Conservation (phyloP, 1,140 invertebrate species). For the Drosophila bifasciata region DNA sequence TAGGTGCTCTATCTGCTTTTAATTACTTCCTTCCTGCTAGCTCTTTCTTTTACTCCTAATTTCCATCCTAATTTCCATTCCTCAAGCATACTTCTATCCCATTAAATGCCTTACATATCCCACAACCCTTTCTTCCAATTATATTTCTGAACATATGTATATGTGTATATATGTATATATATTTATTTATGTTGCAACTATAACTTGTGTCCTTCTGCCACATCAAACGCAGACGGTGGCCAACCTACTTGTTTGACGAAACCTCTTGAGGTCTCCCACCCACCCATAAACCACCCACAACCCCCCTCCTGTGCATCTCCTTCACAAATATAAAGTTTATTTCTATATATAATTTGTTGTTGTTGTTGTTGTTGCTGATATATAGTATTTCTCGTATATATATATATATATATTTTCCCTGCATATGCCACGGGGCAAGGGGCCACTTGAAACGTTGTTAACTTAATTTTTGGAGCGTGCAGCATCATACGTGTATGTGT, state of each 20-base stretch:
- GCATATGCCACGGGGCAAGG: constrained; percentile 59
- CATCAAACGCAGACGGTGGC: constrained; percentile 15
- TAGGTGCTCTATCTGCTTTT: no score
- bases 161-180: no score
- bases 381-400: constrained; percentile 3
- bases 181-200: constrained; percentile 35
- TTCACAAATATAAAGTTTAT: constrained; percentile 56
- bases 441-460: constrained; percentile 77
- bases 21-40: no score
- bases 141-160: no score
- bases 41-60: no score
- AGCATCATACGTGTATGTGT: constrained; percentile 56
- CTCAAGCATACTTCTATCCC: no score
- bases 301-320: constrained; percentile 24
- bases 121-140: neutral
- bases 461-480: constrained; percentile 83
- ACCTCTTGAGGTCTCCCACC: constrained; percentile 35
- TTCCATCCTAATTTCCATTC: neutral
- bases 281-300: constrained; percentile 38
- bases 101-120: no score
- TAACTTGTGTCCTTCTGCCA: constrained; percentile 18
- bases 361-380: constrained; percentile 5
- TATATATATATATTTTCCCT: constrained; percentile 28
- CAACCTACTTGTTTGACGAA: constrained; percentile 50
- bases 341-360: constrained; percentile 37